A percentile compares a stretch with the other conserved stretches of the same genome.
Evolutionary conservation across 1,140 invertebrate genomes (phyloP).

Genomic region (Grapholita molesta): DNA sequence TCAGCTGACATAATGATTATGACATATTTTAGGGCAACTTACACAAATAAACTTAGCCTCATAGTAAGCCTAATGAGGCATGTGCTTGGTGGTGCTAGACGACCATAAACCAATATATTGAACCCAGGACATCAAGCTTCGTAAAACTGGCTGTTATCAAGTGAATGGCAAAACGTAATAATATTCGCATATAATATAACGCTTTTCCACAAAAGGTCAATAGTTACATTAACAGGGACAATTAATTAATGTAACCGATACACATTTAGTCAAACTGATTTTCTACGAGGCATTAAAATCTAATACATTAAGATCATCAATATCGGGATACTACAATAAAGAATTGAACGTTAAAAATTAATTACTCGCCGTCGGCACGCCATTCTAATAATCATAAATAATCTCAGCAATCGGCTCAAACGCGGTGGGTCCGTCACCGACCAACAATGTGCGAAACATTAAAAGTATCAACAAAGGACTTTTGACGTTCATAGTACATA

Average conservation of each 20-base stretch:
- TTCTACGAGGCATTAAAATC: conserved; percentile 28
- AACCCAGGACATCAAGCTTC: too few species aligned
- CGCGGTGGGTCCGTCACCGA: conserved; percentile 58
- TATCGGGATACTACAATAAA: conserved; percentile 56
- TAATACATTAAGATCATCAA: conserved; percentile 52
- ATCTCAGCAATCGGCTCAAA: conserved; percentile 70
- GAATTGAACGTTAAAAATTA: conserved; percentile 69
- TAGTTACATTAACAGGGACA: too few species aligned
- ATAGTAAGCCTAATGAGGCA: too few species aligned
- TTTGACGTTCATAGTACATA: conserved; percentile 75
- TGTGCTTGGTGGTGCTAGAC: too few species aligned
- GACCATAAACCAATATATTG: too few species aligned
- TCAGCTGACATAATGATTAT: too few species aligned
- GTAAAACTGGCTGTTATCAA: too few species aligned
- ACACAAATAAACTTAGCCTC: too few species aligned
- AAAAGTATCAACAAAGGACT: conserved; percentile 78
- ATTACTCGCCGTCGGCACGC: conserved; percentile 67
- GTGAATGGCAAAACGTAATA: too few species aligned
- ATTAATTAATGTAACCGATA: neutral
- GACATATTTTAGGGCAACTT: too few species aligned
- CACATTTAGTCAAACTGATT: neutral
- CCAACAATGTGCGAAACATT: conserved; percentile 76
- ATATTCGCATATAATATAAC: too few species aligned
- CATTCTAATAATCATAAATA: conserved; percentile 76
- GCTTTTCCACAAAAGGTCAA: neutral